Base-by-base conservation (phyloP, 2,888 invertebrate genomes). In the Leptinotarsa rubiginosa region DNA sequence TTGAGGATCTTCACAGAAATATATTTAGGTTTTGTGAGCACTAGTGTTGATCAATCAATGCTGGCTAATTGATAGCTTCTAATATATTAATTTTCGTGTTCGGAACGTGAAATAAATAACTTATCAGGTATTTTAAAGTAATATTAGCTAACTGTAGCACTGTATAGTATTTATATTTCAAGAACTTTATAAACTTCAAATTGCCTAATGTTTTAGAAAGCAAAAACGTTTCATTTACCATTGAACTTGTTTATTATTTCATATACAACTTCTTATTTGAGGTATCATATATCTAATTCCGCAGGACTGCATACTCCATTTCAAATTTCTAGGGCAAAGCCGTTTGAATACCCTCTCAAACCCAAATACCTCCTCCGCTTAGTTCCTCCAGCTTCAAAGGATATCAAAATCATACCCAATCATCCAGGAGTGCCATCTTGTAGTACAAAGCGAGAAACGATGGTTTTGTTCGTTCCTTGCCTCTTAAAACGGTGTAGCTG, bases 371-470 rank as follows among this genome's bases (percentile, higher is more conserved):
- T 20, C 18, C 56, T 25, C 22, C 22, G 20, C 13, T 31, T 31
- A 62, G 62, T 31, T n/a, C 31, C 62, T 10, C 25, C 62, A 62
- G 16, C 31, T 62, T n/a, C 62, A 41, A 62, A 62, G 62, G 62
- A 62, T 31, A 62, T 62, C 62, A 62, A 25, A 62, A 62, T 41
- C 62, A 62, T 62, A 62, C 41, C 62, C 10, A 62, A 31, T 62
- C 62, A 62, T 62, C 62, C 62, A 31, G 7, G n/a, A 62, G 62
- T 41, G 62, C 62, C 16, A 18, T 62, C n/a, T 62, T 62, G 62
- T 41, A 31, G 3, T 62, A 62, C 41, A 62, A 62, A 62, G 62
- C 25, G 62, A 62, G 62, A 62, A 59, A 62, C 31, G 16, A 12
- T 13, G n/a, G 62, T 62, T 62, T 62, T 62, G 62, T 62, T 41